Evolutionary conservation across 2,113 vertebrate genomes (phyloP).

Genomic region (Myotis yumanensis): DNA sequence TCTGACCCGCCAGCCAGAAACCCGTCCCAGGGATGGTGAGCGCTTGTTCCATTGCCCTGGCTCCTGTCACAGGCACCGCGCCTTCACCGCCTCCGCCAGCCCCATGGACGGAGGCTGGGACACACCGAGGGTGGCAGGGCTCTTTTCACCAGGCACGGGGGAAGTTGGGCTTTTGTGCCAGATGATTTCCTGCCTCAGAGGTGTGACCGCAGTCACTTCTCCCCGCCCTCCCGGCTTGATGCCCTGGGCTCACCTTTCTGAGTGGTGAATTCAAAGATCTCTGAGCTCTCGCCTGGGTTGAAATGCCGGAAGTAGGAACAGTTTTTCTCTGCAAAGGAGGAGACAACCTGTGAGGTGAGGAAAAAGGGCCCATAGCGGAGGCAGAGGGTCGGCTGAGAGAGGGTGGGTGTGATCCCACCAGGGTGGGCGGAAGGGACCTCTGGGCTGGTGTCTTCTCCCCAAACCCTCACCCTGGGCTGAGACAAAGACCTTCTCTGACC

Average conservation of each 20-base stretch:
- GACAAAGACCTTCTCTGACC: neutral
- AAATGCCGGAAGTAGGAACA: slow-evolving; percentile 97
- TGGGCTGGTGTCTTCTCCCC: neutral
- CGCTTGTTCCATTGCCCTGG: accelerated
- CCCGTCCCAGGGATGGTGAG: neutral
- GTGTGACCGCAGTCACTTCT: neutral
- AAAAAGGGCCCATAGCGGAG: neutral
- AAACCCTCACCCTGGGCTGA: neutral
- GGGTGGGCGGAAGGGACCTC: neutral
- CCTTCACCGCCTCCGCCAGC: neutral
- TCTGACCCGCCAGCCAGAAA: neutral
- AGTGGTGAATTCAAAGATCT: slow-evolving; percentile 94
- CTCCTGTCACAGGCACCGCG: neutral
- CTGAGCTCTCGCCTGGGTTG: slow-evolving; percentile 90
- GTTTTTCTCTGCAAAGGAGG: slow-evolving; percentile 88
- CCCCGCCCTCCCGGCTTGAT: neutral
- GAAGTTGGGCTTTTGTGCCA: neutral
- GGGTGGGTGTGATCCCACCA: accelerated
- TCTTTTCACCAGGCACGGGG: neutral
- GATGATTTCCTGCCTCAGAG: neutral
- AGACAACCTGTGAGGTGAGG: neutral
- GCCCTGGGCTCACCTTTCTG: slow-evolving; percentile 90
- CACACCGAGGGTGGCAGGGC: neutral
- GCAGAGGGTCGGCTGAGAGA: accelerated
- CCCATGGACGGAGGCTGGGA: neutral